Evolutionary conservation across 2,113 vertebrate species (phyloP).

Genomic region (Vicugna pacos): DNA sequence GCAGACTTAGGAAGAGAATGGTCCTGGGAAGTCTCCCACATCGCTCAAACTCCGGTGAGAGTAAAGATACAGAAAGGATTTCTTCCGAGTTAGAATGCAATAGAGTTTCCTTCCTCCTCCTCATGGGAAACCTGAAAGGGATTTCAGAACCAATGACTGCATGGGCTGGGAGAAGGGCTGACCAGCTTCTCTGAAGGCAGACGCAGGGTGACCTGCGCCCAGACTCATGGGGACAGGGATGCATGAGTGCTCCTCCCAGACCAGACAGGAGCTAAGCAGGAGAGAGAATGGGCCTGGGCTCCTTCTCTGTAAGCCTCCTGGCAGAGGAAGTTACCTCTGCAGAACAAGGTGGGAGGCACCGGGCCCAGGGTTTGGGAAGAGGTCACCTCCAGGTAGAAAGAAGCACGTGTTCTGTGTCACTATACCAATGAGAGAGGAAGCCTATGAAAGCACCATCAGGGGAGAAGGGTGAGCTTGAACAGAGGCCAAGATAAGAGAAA

Average conservation of each 20-base stretch:
- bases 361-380: not conserved
- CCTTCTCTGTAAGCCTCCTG: not conserved
- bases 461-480: not conserved
- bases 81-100: not conserved
- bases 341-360: not conserved
- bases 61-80: not conserved
- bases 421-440: not conserved
- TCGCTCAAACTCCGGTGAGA: not conserved
- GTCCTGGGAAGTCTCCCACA: not conserved
- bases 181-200: not conserved
- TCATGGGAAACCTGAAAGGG: not conserved
- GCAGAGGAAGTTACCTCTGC: not conserved
- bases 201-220: not conserved
- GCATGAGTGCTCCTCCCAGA: not conserved
- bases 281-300: not conserved
- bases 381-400: not conserved
- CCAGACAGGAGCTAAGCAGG: not conserved
- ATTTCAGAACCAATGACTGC: not conserved
- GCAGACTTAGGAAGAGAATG: not conserved
- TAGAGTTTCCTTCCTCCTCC: not conserved
- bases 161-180: not conserved
- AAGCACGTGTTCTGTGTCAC: not conserved
- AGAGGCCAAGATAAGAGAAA: not conserved
- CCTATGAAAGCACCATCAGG: not conserved
- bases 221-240: not conserved